phyloP scores from a whole-genome alignment of 2,113 vertebrate genomes.

The Macheiramphus alcinus region DNA sequence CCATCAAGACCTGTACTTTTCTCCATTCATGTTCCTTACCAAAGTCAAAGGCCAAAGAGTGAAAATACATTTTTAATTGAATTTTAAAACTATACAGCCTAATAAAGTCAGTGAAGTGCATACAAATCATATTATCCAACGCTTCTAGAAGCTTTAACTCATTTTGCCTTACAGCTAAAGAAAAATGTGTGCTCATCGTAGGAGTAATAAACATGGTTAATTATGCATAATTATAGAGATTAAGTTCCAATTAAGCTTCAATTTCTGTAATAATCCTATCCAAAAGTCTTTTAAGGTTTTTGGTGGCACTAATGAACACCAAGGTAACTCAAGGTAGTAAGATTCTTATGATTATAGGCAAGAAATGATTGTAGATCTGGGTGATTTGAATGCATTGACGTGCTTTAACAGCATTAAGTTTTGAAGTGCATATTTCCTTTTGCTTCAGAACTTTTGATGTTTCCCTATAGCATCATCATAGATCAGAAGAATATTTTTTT shows the following conservation, averaged over 20 bases:
- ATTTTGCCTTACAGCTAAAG: slow-evolving; percentile 52
- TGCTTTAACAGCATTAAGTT: not conserved
- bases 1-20: not conserved
- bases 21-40: not conserved
- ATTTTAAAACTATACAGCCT: slow-evolving; percentile 56
- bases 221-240: slow-evolving; percentile 75
- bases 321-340: slow-evolving; percentile 38
- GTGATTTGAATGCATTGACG: not conserved
- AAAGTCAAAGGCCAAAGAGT: slow-evolving; percentile 45
- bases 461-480: not conserved
- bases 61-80: slow-evolving; percentile 52
- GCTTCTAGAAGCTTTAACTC: slow-evolving; percentile 59
- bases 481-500: not conserved
- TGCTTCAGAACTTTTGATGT: not conserved
- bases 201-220: slow-evolving; percentile 71
- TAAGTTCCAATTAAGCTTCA: slow-evolving; percentile 71
- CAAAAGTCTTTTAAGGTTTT: slow-evolving; percentile 60
- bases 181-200: slow-evolving; percentile 56
- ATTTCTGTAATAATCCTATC: slow-evolving; percentile 64
- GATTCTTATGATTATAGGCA: not conserved
- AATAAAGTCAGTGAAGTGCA: slow-evolving; percentile 67
- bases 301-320: slow-evolving; percentile 52
- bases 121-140: slow-evolving; percentile 60
- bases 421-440: not conserved
- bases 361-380: not conserved